Percentiles rank a stretch among this genome's conserved stretches.
phyloP scores from a whole-genome alignment of 2,888 invertebrate species.

The Zonitis immaculata region DNA sequence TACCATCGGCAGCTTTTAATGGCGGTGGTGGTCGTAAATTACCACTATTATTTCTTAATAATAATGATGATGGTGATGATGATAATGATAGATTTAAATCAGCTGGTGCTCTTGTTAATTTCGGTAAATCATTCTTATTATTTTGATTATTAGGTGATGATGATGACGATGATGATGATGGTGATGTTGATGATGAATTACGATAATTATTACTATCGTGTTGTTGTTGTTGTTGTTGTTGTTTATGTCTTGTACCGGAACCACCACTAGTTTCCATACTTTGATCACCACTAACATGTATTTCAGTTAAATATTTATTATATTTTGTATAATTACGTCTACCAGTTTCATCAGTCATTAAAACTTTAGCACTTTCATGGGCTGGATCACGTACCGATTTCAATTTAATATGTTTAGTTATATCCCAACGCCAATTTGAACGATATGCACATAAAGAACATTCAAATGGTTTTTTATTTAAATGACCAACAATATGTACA shows the following conservation, averaged over 20 bases:
- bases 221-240: constrained; percentile 23
- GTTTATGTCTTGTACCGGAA: constrained; percentile 42
- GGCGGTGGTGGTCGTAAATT: constrained; percentile 51
- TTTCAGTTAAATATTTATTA: constrained; percentile 77
- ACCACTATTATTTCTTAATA: constrained; percentile 30
- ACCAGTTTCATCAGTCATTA: constrained; percentile 90
- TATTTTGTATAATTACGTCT: constrained; percentile 89
- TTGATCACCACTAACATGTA: constrained; percentile 42
- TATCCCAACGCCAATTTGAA: constrained; percentile 97
- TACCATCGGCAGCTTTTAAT: constrained; percentile 58
- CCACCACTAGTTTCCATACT: constrained; percentile 46
- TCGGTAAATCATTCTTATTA: constrained; percentile 34
- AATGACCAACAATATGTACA: constrained; percentile 88
- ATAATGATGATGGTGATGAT: no score
- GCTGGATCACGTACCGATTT: constrained; percentile 81
- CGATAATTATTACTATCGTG: constrained; percentile 32
- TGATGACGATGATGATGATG: constrained; percentile 1
- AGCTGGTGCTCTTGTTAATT: constrained; percentile 30
- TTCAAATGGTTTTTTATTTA: constrained; percentile 91
- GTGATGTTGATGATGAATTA: neutral
- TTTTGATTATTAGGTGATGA: constrained; percentile 10
- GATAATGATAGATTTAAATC: constrained; percentile 41
- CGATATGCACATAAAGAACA: constrained; percentile 91
- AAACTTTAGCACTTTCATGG: constrained; percentile 74
- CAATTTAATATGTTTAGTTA: constrained; percentile 89